Evolutionary conservation across 2,888 invertebrate genomes (phyloP).

Genomic region (Drosophila macrospina): DNA sequence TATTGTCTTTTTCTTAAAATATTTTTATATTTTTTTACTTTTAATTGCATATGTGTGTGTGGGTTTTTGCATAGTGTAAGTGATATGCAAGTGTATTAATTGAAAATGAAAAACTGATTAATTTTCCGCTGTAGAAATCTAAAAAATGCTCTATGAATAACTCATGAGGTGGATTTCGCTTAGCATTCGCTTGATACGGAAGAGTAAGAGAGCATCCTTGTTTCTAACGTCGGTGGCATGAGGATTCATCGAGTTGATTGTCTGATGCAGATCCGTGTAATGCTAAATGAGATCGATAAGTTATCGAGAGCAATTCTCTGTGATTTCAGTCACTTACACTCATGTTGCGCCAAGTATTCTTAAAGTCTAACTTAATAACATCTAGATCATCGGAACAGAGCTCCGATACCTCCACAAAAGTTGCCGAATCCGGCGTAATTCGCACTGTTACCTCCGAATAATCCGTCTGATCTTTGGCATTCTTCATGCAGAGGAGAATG

Average conservation of each 20-base stretch:
- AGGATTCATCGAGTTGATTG: constrained; percentile 70
- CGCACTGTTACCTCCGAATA: constrained; percentile 67
- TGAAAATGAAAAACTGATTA: constrained; percentile 28
- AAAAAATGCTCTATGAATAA: constrained; percentile 62
- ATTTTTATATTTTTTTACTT: constrained; percentile 1
- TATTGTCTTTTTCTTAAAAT: not conserved
- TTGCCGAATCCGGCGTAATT: constrained; percentile 77
- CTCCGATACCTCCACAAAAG: constrained; percentile 81
- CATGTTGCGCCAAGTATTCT: constrained; percentile 81
- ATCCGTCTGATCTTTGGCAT: constrained; percentile 58
- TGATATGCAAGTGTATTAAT: not conserved
- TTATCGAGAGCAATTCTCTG: not conserved
- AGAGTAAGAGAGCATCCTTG: constrained; percentile 64
- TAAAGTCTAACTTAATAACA: constrained; percentile 69
- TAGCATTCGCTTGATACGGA: constrained; percentile 65
- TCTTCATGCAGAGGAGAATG: constrained; percentile 72
- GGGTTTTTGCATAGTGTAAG: too few relatives aligned
- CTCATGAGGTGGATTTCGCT: constrained; percentile 64
- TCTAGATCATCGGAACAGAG: constrained; percentile 75
- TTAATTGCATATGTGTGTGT: not conserved
- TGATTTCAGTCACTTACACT: constrained; percentile 58
- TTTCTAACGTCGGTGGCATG: constrained; percentile 60
- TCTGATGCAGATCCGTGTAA: constrained; percentile 79
- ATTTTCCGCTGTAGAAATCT: constrained; percentile 5
- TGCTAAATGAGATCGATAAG: constrained; percentile 44